Conservation (phyloP, 2,113 vertebrate species). For the Tragulus kanchil region DNA sequence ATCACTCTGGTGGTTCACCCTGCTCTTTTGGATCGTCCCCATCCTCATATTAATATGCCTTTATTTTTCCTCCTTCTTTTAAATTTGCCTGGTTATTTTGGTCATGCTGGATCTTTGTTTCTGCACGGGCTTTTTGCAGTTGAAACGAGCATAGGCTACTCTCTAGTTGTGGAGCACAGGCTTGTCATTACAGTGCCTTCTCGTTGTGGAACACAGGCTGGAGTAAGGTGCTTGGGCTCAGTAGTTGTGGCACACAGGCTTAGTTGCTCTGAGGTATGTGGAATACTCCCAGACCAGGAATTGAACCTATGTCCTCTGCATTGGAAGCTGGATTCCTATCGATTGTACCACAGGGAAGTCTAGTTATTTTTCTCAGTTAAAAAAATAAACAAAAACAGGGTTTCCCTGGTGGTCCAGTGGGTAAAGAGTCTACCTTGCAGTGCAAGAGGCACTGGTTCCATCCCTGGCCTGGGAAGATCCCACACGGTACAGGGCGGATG, state of each 20-base stretch:
- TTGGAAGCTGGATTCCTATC: not conserved
- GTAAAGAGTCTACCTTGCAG: too few species aligned
- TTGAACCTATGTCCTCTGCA: not conserved
- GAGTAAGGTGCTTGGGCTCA: not conserved
- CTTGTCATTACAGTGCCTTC: not conserved
- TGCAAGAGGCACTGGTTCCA: too few species aligned
- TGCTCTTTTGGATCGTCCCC: not conserved
- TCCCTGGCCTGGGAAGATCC: too few species aligned
- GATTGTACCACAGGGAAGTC: not conserved
- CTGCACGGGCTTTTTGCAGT: not conserved
- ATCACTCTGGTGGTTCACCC: not conserved
- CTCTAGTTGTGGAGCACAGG: accelerated
- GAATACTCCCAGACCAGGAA: not conserved
- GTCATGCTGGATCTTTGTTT: not conserved
- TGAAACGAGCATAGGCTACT: not conserved
- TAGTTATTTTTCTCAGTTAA: not conserved
- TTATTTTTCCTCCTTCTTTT: not conserved
- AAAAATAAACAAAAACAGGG: not conserved
- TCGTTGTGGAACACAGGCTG: not conserved
- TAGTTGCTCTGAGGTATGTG: not conserved
- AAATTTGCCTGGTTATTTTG: not conserved
- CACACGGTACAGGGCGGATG: too few species aligned
- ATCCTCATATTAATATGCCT: not conserved
- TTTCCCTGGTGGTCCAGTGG: too few species aligned
- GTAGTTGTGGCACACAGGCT: not conserved